Evolutionary conservation across 2,113 vertebrate genomes (phyloP).

Genomic region (Engraulis encrasicolus): DNA sequence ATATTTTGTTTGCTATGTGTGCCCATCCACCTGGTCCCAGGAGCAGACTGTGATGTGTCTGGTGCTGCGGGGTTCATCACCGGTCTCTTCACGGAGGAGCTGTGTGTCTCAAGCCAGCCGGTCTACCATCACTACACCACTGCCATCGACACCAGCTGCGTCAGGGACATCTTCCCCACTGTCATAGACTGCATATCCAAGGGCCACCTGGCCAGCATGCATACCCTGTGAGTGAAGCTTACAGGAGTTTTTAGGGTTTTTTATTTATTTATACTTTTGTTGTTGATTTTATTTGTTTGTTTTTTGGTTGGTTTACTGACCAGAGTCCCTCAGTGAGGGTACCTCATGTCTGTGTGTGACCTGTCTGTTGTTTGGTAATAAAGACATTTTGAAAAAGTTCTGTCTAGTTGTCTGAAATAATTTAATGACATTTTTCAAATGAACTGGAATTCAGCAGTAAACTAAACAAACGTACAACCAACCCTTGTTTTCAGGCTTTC

Average conservation of each 20-base stretch:
- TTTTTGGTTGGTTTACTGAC: not conserved
- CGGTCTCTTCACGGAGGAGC: slow-evolving; percentile 62
- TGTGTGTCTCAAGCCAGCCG: slow-evolving; percentile 41
- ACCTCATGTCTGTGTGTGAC: not conserved
- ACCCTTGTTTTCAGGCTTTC: too few species aligned
- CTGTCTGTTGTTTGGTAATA: slow-evolving; percentile 6
- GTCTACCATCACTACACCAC: slow-evolving; percentile 76
- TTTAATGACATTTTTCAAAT: slow-evolving; percentile 5
- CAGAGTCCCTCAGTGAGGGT: not conserved
- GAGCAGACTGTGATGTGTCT: slow-evolving; percentile 69
- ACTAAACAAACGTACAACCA: too few species aligned
- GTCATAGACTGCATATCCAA: slow-evolving; percentile 64
- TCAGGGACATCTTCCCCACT: slow-evolving; percentile 66
- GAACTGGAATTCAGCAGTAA: not conserved
- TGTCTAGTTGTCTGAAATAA: not conserved
- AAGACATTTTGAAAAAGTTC: not conserved
- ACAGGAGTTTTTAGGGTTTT: not conserved
- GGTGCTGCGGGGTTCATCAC: slow-evolving; percentile 69
- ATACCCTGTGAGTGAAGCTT: slow-evolving; percentile 56
- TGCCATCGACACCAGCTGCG: slow-evolving; percentile 65
- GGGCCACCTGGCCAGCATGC: slow-evolving; percentile 62
- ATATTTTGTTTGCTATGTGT: not conserved
- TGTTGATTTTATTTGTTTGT: not conserved
- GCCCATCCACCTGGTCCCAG: slow-evolving; percentile 53
- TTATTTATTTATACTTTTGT: not conserved